phyloP scores from a whole-genome alignment of 2,888 invertebrate genomes.

The Stictocephala bisonia region DNA sequence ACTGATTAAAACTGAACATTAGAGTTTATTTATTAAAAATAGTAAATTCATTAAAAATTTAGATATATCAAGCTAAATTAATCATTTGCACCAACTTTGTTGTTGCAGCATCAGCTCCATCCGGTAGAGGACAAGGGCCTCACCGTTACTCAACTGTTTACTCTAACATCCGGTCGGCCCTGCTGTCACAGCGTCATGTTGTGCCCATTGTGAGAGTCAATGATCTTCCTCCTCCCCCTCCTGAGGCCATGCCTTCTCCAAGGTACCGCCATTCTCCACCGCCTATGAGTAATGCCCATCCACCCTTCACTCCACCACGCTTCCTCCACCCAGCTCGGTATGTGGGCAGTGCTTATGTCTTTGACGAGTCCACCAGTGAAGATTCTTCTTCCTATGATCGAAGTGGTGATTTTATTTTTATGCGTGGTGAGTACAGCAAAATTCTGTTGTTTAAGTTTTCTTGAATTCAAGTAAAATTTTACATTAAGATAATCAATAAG shows the following conservation, averaged over 20 bases:
- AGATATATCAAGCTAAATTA: no score
- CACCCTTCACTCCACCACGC: constrained; percentile 45
- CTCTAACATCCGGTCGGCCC: constrained; percentile 23
- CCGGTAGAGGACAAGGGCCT: constrained; percentile 22
- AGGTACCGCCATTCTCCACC: constrained; percentile 43
- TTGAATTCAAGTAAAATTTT: neutral
- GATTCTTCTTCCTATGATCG: constrained; percentile 57
- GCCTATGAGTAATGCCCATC: constrained; percentile 11
- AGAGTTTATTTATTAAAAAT: no score
- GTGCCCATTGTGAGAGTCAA: constrained; percentile 73
- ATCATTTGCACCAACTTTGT: neutral
- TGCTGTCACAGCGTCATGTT: neutral
- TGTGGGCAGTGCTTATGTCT: constrained; percentile 44
- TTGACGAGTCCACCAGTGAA: constrained; percentile 63
- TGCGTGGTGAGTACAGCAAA: constrained; percentile 47
- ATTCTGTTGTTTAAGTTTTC: no score
- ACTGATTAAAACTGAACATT: no score
- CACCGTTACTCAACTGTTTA: constrained; percentile 17
- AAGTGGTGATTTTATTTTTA: constrained; percentile 48
- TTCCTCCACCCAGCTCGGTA: constrained; percentile 53
- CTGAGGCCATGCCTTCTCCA: constrained; percentile 43
- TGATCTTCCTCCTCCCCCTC: constrained; percentile 68
- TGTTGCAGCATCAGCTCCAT: neutral
- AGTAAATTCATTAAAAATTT: no score
- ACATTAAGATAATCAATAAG: neutral